phyloP scores from a whole-genome alignment of 2,113 vertebrate genomes.

The Lophius piscatorius region DNA sequence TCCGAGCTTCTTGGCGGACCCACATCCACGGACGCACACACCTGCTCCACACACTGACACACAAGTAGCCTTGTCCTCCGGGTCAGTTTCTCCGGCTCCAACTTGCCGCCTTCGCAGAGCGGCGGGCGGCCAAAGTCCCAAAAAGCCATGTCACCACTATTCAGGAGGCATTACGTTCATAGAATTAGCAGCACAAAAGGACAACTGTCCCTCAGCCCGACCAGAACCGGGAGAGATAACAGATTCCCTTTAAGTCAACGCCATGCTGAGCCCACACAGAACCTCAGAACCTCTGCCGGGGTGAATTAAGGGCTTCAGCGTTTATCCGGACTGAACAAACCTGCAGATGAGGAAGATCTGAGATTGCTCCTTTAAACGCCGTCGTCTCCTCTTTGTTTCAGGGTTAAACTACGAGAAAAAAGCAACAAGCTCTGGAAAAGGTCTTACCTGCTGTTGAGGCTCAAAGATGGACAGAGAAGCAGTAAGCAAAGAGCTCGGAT shows the following conservation, averaged over 20 bases:
- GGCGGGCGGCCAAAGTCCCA: conserved; percentile 59
- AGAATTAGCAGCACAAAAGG: conserved; percentile 64
- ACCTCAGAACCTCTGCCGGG: conserved; percentile 42
- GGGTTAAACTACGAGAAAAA: conserved; percentile 32
- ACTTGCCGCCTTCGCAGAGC: conserved; percentile 54
- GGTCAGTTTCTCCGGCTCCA: conserved; percentile 58
- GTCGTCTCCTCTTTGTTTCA: conserved; percentile 22
- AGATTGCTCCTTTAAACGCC: conserved; percentile 49
- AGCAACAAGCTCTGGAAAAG: conserved; percentile 22
- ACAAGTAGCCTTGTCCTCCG: conserved; percentile 63
- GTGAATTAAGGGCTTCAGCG: conserved; percentile 48
- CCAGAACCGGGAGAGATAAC: conserved; percentile 47
- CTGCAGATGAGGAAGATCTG: conserved; percentile 50
- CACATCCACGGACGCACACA: conserved; percentile 38
- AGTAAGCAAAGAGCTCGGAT: conserved; percentile 80
- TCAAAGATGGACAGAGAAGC: conserved; percentile 81
- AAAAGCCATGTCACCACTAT: conserved; percentile 60
- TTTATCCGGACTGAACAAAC: conserved; percentile 41
- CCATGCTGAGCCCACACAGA: conserved; percentile 49
- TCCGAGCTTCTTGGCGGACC: conserved; percentile 22
- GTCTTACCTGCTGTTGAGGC: conserved; percentile 82
- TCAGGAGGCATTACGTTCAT: conserved; percentile 38
- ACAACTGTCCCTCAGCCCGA: conserved; percentile 60
- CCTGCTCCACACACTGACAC: conserved; percentile 66
- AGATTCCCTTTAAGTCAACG: conserved; percentile 41